Evolutionary conservation across 2,113 vertebrate genomes (phyloP).

Genomic region (Narcine bancroftii): DNA sequence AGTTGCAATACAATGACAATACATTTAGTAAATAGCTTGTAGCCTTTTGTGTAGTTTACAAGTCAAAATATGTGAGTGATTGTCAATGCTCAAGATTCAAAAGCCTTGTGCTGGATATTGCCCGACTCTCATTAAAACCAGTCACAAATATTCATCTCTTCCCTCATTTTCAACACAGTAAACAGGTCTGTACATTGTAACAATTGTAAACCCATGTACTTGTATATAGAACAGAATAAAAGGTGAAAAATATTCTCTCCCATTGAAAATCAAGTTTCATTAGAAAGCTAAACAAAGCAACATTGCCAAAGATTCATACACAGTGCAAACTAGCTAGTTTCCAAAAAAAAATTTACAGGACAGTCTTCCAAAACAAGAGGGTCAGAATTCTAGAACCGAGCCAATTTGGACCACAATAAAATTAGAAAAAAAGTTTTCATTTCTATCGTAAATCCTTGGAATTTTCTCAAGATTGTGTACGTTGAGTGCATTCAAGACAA

Average conservation of each 20-base stretch:
- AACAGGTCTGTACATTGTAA: neutral
- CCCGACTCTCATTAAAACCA: neutral
- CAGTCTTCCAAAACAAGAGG: neutral
- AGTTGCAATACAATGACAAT: neutral
- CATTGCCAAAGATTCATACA: neutral
- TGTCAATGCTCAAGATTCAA: neutral
- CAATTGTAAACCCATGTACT: neutral
- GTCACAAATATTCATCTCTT: conserved; percentile 5
- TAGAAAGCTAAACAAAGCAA: neutral
- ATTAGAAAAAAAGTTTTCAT: too few relatives aligned
- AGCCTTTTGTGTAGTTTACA: neutral
- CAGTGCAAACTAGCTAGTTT: neutral
- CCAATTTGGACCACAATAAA: too few relatives aligned
- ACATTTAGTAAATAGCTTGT: conserved; percentile 2
- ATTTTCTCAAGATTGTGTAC: too few relatives aligned
- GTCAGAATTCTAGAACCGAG: too few relatives aligned
- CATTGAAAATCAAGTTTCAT: neutral
- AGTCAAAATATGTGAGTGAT: neutral
- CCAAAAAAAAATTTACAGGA: neutral
- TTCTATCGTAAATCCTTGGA: too few relatives aligned
- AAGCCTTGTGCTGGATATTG: neutral
- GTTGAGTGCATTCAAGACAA: too few relatives aligned
- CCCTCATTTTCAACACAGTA: neutral
- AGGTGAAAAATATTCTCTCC: neutral
- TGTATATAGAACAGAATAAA: neutral